Evolutionary conservation across 2,113 vertebrate species (phyloP).

Genomic region (Platichthys stellatus): DNA sequence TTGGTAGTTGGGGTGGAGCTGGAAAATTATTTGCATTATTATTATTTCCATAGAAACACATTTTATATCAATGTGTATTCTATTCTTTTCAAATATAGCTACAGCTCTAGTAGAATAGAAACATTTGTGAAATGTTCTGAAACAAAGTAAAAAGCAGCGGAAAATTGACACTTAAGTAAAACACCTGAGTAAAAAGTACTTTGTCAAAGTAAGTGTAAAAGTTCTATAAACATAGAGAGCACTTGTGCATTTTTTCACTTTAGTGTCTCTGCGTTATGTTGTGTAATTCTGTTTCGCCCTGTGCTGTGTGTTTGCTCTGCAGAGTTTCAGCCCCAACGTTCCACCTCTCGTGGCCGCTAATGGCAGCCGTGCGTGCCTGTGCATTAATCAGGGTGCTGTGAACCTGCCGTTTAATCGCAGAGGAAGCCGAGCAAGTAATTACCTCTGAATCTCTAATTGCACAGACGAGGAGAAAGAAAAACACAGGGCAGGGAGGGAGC

Average conservation of each 20-base stretch:
- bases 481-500: conserved; percentile 18
- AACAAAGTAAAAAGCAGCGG: not conserved
- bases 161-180: not conserved
- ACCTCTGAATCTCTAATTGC: conserved; percentile 92
- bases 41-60: too few relatives aligned
- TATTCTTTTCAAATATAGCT: not conserved
- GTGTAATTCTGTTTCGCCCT: conserved; percentile 26
- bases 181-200: too few relatives aligned
- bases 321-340: conserved; percentile 88
- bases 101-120: not conserved
- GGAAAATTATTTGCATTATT: too few relatives aligned
- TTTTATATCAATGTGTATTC: too few relatives aligned
- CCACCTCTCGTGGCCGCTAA: conserved; percentile 86
- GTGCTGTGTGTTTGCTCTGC: conserved; percentile 79
- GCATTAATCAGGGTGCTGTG: conserved; percentile 93
- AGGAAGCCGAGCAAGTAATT: conserved; percentile 98
- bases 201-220: too few relatives aligned
- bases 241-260: not conserved
- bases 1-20: too few relatives aligned
- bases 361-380: conserved; percentile 87
- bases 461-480: conserved; percentile 81
- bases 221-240: not conserved
- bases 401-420: conserved; percentile 85
- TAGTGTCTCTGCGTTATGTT: conserved; percentile 1
- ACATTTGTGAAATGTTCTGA: not conserved